These are phyloP conservation scores for Parotocinclus haroldoi DNA, from an alignment of 2,797 vertebrate genomes.

Conservation along the genomic window DNA sequence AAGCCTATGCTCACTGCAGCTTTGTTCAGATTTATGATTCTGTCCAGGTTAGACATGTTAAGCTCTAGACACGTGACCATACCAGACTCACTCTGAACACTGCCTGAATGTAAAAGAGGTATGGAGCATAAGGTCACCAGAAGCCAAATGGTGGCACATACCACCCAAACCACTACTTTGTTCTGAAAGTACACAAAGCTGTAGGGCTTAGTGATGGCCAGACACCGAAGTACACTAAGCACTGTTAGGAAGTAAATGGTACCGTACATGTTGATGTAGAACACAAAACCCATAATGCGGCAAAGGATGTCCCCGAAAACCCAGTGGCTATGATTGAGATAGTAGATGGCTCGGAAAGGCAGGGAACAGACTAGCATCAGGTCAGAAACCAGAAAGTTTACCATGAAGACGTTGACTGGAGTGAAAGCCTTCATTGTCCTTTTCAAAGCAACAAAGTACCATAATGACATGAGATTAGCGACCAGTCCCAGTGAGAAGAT, in stretches of 20 bases:
- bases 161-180: slow-evolving; percentile 49
- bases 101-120: slow-evolving; percentile 47
- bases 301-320: slow-evolving; percentile 64
- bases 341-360: slow-evolving; percentile 70
- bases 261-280: slow-evolving; percentile 77
- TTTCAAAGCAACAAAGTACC: slow-evolving; percentile 61
- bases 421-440: slow-evolving; percentile 51
- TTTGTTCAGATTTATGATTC: slow-evolving; percentile 57
- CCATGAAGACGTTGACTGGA: slow-evolving; percentile 68
- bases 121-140: slow-evolving; percentile 53
- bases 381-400: slow-evolving; percentile 73
- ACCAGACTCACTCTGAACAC: neutral
- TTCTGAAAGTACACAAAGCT: slow-evolving; percentile 48
- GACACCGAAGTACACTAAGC: slow-evolving; percentile 68
- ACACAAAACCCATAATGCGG: slow-evolving; percentile 68
- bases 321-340: slow-evolving; percentile 63
- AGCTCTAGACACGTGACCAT: slow-evolving; percentile 63
- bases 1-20: slow-evolving; percentile 62
- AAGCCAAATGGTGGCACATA: slow-evolving; percentile 63
- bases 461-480: slow-evolving; percentile 69
- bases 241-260: slow-evolving; percentile 74
- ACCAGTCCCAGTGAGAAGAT: slow-evolving; percentile 67
- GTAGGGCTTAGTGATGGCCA: slow-evolving; percentile 65
- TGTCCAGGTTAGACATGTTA: slow-evolving; percentile 8
- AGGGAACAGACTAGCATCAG: slow-evolving; percentile 70